Base-by-base conservation (phyloP, 1,140 invertebrate genomes). In the Limonius californicus region DNA sequence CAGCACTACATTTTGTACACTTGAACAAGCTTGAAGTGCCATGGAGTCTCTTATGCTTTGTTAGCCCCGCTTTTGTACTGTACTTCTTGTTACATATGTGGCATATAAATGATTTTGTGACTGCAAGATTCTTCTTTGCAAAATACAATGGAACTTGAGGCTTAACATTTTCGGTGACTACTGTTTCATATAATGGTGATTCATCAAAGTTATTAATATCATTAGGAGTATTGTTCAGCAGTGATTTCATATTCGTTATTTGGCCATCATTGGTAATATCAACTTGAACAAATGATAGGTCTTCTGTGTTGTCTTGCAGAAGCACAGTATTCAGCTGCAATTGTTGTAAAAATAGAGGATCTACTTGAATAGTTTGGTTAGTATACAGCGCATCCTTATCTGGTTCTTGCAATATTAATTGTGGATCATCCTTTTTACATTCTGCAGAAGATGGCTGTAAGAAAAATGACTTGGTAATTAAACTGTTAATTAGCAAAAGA, bases 1-100 rank as follows among this genome's bases (percentile, higher is more conserved):
- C 62, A 62, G 82, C 82, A 21, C 78, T 78, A 63, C 83, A 84
- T 3, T 80, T 80, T 12, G 78, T 77, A 65, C 82, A 84, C n/a
- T 61, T 45, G 59, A 68, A 70, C 35, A 66, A 66, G 42, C 67
- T 69, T 8, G 68, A 68, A 15, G 66, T 45, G 1, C 67, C 70
- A 59, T 74, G 71, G 14, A 71, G 53, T 30, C 66, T 64, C 30
- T 70, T 69, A 61, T 75, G 74, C 55, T 71, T 72, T 11, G 66
- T 63, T 18, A 76, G 57, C 3, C 68, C 68, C 47, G 73, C 68
- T 62, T 74, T 74, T 3, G 68, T 67, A 8, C 63, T 62, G 43
- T 72, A 75, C 50, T 63, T 62, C 56, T 72, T 74, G 19, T 70
- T 57, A 59, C 74, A 76, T 53, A 74, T 63, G 55, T 74, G 65